These are phyloP conservation scores for Drosophila insularis DNA, from an alignment of 1,140 invertebrate species.

Conservation along the genomic window DNA sequence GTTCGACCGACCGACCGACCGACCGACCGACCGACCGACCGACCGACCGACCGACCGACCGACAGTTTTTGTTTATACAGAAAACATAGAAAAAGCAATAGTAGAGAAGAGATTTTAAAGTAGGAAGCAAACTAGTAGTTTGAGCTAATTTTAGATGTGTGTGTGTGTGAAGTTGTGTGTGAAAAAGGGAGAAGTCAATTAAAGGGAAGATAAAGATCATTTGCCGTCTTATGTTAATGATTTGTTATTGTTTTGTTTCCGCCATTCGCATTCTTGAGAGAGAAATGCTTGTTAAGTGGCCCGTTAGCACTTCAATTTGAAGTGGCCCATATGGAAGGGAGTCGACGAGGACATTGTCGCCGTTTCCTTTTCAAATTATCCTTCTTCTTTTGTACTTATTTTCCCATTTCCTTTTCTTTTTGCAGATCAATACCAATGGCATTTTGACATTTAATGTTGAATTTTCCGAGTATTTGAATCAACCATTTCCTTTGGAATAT, in stretches of 20 bases:
- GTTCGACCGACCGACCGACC: not conserved
- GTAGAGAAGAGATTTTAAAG: not conserved
- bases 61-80: constrained; percentile 55
- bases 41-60: not conserved
- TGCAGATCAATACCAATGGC: constrained; percentile 95
- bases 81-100: constrained; percentile 7
- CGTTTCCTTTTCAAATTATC: constrained; percentile 18
- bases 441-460: constrained; percentile 94
- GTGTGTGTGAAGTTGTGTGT: constrained; percentile 27
- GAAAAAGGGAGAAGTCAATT: constrained; percentile 54
- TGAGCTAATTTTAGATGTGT: constrained; percentile 37
- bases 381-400: constrained; percentile 24
- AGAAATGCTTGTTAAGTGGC: constrained; percentile 54
- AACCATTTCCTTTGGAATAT: constrained; percentile 94
- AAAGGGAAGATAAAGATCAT: constrained; percentile 46
- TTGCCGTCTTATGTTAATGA: constrained; percentile 60
- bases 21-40: too few relatives aligned
- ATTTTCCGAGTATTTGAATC: constrained; percentile 92
- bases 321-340: constrained; percentile 50
- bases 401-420: constrained; percentile 7
- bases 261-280: constrained; percentile 30
- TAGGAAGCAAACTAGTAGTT: constrained; percentile 19
- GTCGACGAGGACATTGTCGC: constrained; percentile 2
- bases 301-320: constrained; percentile 67
- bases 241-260: constrained; percentile 78